phyloP scores from a whole-genome alignment of 53 echinoderm and acorn worm genomes.

The Arbacia lixula region DNA sequence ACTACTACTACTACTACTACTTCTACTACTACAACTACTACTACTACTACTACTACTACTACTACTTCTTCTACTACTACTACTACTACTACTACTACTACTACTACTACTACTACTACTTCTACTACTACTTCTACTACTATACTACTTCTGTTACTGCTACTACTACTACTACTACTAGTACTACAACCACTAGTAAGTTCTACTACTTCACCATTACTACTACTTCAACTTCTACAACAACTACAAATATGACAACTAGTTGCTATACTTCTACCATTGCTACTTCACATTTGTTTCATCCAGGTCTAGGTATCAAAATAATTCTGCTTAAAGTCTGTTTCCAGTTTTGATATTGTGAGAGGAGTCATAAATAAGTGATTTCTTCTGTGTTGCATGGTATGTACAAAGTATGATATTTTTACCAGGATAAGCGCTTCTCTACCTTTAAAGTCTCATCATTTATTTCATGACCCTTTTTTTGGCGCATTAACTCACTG shows the following conservation, averaged over 20 bases:
- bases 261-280: background rate
- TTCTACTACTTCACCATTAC: background rate
- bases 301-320: no score
- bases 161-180: background rate
- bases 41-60: background rate
- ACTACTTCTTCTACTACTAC: constrained; percentile 10
- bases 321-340: no score
- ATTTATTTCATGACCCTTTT: no score
- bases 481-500: no score
- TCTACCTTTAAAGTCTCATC: no score
- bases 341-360: no score
- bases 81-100: background rate
- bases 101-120: background rate
- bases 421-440: no score
- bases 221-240: background rate
- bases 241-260: background rate
- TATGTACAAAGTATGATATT: no score
- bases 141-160: background rate
- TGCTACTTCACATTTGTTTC: no score
- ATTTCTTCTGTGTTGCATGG: no score
- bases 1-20: constrained; percentile 14
- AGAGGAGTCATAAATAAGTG: no score
- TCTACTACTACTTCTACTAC: background rate
- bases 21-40: background rate
- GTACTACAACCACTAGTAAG: background rate